Evolutionary conservation across 2,797 vertebrate genomes (phyloP).

Genomic region (Dicrostonyx torquatus): DNA sequence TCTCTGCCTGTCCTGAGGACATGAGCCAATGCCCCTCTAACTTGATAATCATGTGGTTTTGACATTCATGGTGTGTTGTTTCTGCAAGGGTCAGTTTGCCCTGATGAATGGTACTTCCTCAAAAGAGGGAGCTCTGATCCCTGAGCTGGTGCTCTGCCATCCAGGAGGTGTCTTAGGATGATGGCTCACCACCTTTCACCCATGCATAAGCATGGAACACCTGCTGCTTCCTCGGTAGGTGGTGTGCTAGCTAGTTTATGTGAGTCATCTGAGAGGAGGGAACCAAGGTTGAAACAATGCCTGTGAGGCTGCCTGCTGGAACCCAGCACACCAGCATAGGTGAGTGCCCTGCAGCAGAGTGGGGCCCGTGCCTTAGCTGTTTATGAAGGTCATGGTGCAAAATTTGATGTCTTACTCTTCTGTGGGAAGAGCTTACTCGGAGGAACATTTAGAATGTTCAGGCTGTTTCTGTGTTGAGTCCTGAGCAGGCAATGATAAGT

Average conservation of each 20-base stretch:
- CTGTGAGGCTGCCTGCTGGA: neutral
- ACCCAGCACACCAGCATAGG: too few species aligned
- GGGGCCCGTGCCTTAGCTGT: too few species aligned
- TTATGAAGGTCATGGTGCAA: too few species aligned
- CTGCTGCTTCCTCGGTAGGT: rapidly evolving
- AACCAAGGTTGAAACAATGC: too few species aligned
- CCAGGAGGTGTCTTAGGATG: neutral
- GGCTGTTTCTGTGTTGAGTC: neutral
- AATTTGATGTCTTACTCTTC: neutral
- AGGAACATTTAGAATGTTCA: neutral
- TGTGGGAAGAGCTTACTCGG: neutral
- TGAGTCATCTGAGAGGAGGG: neutral
- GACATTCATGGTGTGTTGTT: neutral
- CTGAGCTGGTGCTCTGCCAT: neutral
- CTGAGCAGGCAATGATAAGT: neutral
- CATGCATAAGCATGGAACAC: neutral
- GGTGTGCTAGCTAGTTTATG: neutral
- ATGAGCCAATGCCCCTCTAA: neutral
- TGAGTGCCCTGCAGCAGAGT: neutral
- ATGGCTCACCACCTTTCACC: neutral
- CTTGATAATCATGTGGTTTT: neutral
- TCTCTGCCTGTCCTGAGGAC: neutral
- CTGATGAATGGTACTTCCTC: neutral
- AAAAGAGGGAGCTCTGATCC: neutral
- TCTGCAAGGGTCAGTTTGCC: too few species aligned